Base-by-base conservation (phyloP, 2,888 invertebrate genomes). In the Sinohyriopsis cumingii region DNA sequence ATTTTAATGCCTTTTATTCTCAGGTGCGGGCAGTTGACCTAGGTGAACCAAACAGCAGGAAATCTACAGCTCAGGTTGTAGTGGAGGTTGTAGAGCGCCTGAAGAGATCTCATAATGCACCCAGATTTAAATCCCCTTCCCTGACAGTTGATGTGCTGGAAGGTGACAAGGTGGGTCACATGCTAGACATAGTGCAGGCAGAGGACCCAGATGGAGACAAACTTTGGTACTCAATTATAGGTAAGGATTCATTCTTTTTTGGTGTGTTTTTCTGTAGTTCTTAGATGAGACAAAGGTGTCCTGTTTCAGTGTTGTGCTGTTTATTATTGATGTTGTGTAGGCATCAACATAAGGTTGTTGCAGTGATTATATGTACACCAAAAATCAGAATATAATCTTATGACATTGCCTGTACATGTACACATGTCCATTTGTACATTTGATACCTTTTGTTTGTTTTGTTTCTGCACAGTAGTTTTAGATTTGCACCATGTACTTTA, bases 151-250 rank as follows among this genome's bases (percentile, higher is more conserved):
- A 75, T 55, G 88, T 91, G 57, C 82, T 87, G 70, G 91, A 91
- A 82, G 88, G 86, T 67, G 97, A 97, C 90, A 93, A 93, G 83
- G 94, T 96, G 56, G 97, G 97, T 33, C 95, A 95, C 90, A 92
- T 96, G 79, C 95, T 98, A 4, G 93, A 95, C 65, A 93, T 96
- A 73, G 93, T 98, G 84, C 94, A 95, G 86, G 97, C 97, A 9
- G 91, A 92, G 59, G 97, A 98, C 91, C 93, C 94, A 67, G 97
- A 98, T 88, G 94, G 93, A 61, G 96, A 97, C 88, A 92, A 93
- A 72, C 92, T 99, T 80, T 98, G 96, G 95, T 98, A 95, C 90
- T 94, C 95, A 86, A 97, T 99, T 78, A 93, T 94, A 62, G 90
- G 90, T 90, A 81, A 71, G 88, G 73, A 12, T 22, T 53, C 45